Base-by-base conservation (phyloP, 2,113 vertebrate species). In the Tor tambroides region DNA sequence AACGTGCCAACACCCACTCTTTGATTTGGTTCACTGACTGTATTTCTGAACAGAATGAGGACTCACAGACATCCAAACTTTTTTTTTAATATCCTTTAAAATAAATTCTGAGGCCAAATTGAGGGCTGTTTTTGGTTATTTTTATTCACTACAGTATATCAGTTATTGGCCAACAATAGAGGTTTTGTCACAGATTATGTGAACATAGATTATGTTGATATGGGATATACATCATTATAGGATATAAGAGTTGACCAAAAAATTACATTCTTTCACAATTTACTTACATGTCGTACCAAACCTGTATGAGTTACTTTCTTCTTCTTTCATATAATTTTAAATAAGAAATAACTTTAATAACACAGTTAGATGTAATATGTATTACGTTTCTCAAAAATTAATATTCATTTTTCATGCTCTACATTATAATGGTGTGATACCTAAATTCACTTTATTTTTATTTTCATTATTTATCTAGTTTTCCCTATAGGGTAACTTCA, bases 1-100 rank as follows among this genome's bases (percentile, higher is more conserved):
- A 69, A 19, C 6, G 6, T 8, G 6, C 41, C 87, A 30, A 30
- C 32, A 72, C 84, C 56, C 51, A 38, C 26, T 32, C 17, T 76
- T 86, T 35, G 41, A 49, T 54, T 35, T 15, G 5, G 43, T 63
- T 75, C 65, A 86, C 67, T 51, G 43, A 26, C 54, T 81, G 35
- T 7, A 12, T 69, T 41, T 41, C 30, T 38, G 30, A 49, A 71
- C 56, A 61, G 85, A 61, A 28, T 63, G 63, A 35, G 30, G 15
- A 65, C 43, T n/a, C 15, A 69, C 5, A 80, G 19, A 15, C 15
- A 26, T 32, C 35, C 23, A 43, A 43, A 43, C 21, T 1, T n/a
- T n/a, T 38, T 38, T 43, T 5, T 75, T 46, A 75, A 46, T 12
- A 38, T 61, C 21, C 11, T 61, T 61, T 61, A 6, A 41, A 75